Base-by-base conservation (phyloP, 2,113 vertebrate species). In the Fregata magnificens region DNA sequence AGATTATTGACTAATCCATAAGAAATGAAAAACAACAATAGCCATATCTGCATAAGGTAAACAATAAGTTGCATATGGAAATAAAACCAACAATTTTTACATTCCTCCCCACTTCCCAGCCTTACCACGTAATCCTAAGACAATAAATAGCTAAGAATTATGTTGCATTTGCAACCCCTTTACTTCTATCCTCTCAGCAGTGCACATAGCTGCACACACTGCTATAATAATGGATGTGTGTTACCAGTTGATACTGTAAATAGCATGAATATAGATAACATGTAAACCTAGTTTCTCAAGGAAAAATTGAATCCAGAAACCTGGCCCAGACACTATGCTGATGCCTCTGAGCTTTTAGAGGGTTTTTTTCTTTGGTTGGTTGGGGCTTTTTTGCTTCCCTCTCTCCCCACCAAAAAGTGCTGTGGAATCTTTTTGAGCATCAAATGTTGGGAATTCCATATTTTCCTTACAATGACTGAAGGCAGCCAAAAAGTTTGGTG, bases 11-110 rank as follows among this genome's bases (percentile, higher is more conserved):
- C 65, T 91, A 77, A 86, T 83, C 19, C 26, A 28, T 42, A 70
- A 61, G 25, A 91, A 92, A 82, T 77, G 10, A 87, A 80, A 91
- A 93, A n/a, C 45, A 88, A 36, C 29, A 90, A 53, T 69, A 77
- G 32, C 24, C 47, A 5, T 62, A 77, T 80, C 44, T 86, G 44
- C 3, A 4, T 45, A 53, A 77, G 22, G 50, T 40, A 85, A 89
- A 93, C 34, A 69, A 26, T 67, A 49, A 74, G 21, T 36, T 84
- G 59, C 13, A n/a, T 16, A 82, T 73, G 36, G 53, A 96, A 91
- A 56, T 50, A 86, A 58, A 82, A 10, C 50, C 44, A 81, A 67
- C 14, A 29, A 22, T 31, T 85, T 81, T 82, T 76, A 53, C 42
- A 36, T 79, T 63, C 28, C 52, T 76, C 13, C 63, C 10, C 26